Evolutionary conservation across 2,797 vertebrate species (phyloP).

Genomic region (Echeneis naucrates): DNA sequence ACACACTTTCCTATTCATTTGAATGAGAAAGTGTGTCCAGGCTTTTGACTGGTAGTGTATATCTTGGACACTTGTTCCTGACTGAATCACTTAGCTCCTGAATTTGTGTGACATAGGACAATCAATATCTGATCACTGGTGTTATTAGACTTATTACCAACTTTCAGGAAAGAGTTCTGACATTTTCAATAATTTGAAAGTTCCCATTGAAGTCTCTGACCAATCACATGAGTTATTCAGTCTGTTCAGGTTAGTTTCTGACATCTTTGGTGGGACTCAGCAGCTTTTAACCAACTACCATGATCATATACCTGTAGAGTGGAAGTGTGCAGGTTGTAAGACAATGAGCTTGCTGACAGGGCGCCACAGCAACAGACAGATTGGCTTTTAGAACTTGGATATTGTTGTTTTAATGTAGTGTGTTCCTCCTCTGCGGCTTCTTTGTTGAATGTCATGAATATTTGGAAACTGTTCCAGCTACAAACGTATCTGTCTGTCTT

Average conservation of each 20-base stretch:
- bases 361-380: background rate
- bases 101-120: background rate
- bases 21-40: no score
- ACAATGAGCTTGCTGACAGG: no score
- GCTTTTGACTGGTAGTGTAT: no score
- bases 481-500: no score
- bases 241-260: no score
- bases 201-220: no score
- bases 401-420: background rate
- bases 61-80: no score
- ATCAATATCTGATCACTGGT: conserved; percentile 24
- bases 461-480: no score
- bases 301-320: background rate
- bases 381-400: background rate
- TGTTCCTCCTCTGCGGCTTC: conserved; percentile 2
- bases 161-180: background rate
- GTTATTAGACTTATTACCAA: background rate
- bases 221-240: no score
- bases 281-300: background rate
- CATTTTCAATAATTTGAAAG: no score
- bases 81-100: background rate
- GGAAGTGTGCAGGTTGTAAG: background rate
- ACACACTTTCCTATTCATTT: no score
- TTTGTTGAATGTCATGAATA: background rate
- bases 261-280: background rate